Base-by-base conservation (phyloP, 2,888 invertebrate genomes). In the Epistrophe grossulariae region DNA sequence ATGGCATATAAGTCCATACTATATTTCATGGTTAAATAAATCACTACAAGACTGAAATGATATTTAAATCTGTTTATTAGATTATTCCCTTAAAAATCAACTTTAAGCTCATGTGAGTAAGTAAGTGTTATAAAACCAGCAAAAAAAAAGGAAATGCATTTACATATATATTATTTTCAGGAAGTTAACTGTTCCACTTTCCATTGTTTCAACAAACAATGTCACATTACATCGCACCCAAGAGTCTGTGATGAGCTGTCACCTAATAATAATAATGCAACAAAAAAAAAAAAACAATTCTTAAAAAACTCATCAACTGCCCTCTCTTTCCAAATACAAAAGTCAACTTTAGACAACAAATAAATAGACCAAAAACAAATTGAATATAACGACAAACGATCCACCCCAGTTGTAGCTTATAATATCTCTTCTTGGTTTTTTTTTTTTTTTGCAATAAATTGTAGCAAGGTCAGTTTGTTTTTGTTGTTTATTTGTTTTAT, bases 401-500 rank as follows among this genome's bases (percentile, higher is more conserved):
- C 74, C 84, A 79, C 64, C 74, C 70, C 31, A 74, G 83, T 70
- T 62, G 38, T 35, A 17, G 55, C 31, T 66, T 48, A 45, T 43
- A 31, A 68, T 71, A 43, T 40, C 24, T 62, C 40, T 40, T 43
- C 24, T 43, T 40, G 13, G 19, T 40, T 60, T 60, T 19, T 57
- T 79, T 35, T 35, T 57, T 79, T 84, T 84, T 84, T 72, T 80
- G 80, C 82, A 81, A 78, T 81, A 81, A 85, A 85, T 81, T 81
- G 84, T 74, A 81, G 82, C 85, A 85, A 85, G 85, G 85, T 85
- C 85, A 85, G 78, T 85, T 78, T 74, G 64, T 78, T 82, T 71
- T 35, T 70, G 57, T 73, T 74, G 31, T 72, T 85, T 81, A 52
- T 73, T 85, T 82, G 40, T 77, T 70, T 55, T 55, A 59, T 83